Base-by-base conservation (phyloP, 2,797 vertebrate species). In the Pangasius sanitwongsei region DNA sequence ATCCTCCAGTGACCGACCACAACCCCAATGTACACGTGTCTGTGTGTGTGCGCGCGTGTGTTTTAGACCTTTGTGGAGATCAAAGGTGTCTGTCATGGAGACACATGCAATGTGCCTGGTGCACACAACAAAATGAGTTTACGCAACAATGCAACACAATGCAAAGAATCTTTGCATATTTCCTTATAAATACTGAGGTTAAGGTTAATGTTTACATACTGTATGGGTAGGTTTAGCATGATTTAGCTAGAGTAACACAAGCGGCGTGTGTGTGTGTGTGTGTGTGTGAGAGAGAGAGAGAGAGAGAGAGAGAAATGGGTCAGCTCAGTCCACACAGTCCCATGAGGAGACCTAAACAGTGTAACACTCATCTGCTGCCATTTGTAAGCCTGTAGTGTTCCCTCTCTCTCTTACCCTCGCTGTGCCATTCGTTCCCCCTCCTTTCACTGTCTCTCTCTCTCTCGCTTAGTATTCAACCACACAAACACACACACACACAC, bases 391-490 rank as follows among this genome's bases (percentile, higher is more conserved):
- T 87, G 37, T 67, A 34, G 63, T 77, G 37, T 63, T 59, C 55
- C 44, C 34, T 50, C 53, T 55, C 69, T 41, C 53, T 69, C 75
- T 57, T 15, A 4, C 77, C n/a, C 82, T 70, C n/a, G 6, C 53
- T 63, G 70, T 78, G 67, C 48, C 69, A 88, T 80, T 87, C 28
- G 28, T 80, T 83, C 67, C 69, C 77, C 83, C 63, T 50, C 72
- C 83, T 83, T 72, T 83, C 55, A 8, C 61, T 31, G 15, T 67
- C 70, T 50, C 63, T 81, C 70, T 50, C 63, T 81, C 75, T 92
- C 16, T 80, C 20, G 1, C 77, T 92, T 87, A 89, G 91, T 37
- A 80, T 78, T 86, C 53, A 85, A 50, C 75, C 92, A 89, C 86
- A 88, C 91, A 87, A 84, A 41, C 48, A 15, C 25, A 15, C 25